Conservation (phyloP, 2,888 invertebrate species). For the Agrenia bidenticulata region DNA sequence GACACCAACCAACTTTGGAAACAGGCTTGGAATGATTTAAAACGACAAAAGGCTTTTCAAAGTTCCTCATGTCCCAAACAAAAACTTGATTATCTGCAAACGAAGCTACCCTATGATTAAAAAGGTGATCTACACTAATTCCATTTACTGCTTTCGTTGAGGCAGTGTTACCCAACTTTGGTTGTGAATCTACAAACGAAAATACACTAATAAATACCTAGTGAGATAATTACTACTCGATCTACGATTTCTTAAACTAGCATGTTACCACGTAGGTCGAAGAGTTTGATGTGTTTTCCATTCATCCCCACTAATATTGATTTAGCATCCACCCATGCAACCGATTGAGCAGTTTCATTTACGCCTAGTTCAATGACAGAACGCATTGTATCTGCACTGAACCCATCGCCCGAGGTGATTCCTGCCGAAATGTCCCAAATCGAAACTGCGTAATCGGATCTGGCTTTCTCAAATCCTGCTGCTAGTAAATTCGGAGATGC, state of each 20-base stretch:
- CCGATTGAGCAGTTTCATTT: slow-evolving; percentile 79
- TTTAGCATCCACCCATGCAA: slow-evolving; percentile 80
- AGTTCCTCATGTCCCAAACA: slow-evolving; percentile 85
- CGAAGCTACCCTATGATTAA: slow-evolving; percentile 73
- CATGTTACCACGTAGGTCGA: slow-evolving; percentile 78
- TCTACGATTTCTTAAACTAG: background rate
- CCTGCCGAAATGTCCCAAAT: slow-evolving; percentile 79
- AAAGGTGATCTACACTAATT: slow-evolving; percentile 72
- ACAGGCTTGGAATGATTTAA: slow-evolving; percentile 70
- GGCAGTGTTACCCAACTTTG: slow-evolving; percentile 49
- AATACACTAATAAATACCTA: no score
- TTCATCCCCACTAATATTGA: slow-evolving; percentile 87
- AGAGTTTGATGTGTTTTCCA: slow-evolving; percentile 80
- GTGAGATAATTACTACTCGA: slow-evolving; percentile 5
- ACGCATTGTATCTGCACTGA: slow-evolving; percentile 60
- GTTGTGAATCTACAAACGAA: slow-evolving; percentile 44
- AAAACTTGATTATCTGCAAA: slow-evolving; percentile 77
- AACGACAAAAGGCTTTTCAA: slow-evolving; percentile 78
- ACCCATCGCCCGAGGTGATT: slow-evolving; percentile 54
- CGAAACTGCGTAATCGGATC: slow-evolving; percentile 82
- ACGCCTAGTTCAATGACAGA: slow-evolving; percentile 76
- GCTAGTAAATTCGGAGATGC: slow-evolving; percentile 77
- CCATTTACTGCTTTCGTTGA: slow-evolving; percentile 82
- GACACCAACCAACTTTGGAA: slow-evolving; percentile 81
- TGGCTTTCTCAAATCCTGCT: slow-evolving; percentile 83